Evolutionary conservation across 2,888 invertebrate genomes (phyloP).

Genomic region (Eudasyphora cyanicolor): DNA sequence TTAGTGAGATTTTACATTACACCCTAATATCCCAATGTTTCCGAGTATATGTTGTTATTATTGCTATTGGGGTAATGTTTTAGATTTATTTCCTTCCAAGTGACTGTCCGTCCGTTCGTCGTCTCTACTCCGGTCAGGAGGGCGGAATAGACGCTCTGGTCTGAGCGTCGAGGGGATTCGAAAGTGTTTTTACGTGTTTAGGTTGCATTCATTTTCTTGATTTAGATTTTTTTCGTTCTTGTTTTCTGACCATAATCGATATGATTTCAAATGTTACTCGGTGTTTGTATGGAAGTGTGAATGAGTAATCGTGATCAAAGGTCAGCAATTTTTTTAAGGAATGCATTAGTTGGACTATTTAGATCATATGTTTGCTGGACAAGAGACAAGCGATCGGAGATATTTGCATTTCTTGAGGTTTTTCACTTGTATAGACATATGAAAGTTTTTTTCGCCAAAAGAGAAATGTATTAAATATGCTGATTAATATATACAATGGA

Average conservation of each 20-base stretch:
- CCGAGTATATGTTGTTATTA: not conserved
- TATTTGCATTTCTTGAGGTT: too few relatives aligned
- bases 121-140: not conserved
- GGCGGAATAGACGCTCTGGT: not conserved
- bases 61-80: conserved; percentile 7
- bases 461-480: too few relatives aligned
- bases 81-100: conserved; percentile 21
- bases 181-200: conserved; percentile 34
- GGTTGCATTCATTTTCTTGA: conserved; percentile 20
- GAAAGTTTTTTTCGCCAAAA: too few relatives aligned
- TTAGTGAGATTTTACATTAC: too few relatives aligned
- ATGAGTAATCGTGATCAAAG: too few relatives aligned
- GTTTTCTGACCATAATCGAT: not conserved
- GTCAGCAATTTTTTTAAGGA: too few relatives aligned
- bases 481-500: too few relatives aligned
- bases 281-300: too few relatives aligned
- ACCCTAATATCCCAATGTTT: not conserved
- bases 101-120: not conserved
- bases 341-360: too few relatives aligned
- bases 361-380: too few relatives aligned
- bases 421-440: too few relatives aligned
- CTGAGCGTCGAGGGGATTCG: not conserved
- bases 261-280: not conserved
- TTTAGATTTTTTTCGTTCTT: not conserved
- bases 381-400: too few relatives aligned